Base-by-base conservation (phyloP, 92 coral and sea anemone species). In the Anthopleura xanthogrammica region DNA sequence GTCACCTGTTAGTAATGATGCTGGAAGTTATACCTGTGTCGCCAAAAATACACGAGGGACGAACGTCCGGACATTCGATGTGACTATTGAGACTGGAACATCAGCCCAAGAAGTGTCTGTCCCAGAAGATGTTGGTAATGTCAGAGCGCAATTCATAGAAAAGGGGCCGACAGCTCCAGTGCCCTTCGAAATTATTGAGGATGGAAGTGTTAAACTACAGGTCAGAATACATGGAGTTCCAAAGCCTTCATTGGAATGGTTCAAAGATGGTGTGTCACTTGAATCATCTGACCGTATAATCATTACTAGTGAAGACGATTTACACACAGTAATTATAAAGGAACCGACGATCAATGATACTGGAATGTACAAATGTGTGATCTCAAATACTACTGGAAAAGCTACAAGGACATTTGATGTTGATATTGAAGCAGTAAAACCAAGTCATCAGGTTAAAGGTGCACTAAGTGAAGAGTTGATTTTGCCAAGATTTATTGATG, bases 381-480 rank as follows among this genome's bases (percentile, higher is more conserved):
- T 98, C 81, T 90, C 88, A 88, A 97, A 97, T 75, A 93, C 90
- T 76, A 97, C 98, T 72, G 99, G 99, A 11, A 94, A 89, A 82
- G 94, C 87, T 52, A 86, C 86, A 52, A 86, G 92, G 46, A 88
- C 90, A 0, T 92, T 87, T 54, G 92, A 88, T 52, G 75, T 97
- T 60, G 77, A 89, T 85, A 78, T 89, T 46, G 85, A 93, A 77
- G 90, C 88, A 80, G 71, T 85, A 16, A 80, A 81, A 66, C 85
- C 95, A 39, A 79, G 81, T 12, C 85, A 87, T 16, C 88, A 79
- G 3, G 86, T 56, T 19, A 71, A 79, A 40, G 88, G 89, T 60
- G 89, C 80, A 16, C 82, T 85, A 4, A 80, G 82, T 71, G 82
- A 85, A 68, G 77, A 83, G 66, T 39, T 85, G 43, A 89, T 86